phyloP scores from a whole-genome alignment of 2,888 invertebrate species.

The Drosophila nr. medialis region DNA sequence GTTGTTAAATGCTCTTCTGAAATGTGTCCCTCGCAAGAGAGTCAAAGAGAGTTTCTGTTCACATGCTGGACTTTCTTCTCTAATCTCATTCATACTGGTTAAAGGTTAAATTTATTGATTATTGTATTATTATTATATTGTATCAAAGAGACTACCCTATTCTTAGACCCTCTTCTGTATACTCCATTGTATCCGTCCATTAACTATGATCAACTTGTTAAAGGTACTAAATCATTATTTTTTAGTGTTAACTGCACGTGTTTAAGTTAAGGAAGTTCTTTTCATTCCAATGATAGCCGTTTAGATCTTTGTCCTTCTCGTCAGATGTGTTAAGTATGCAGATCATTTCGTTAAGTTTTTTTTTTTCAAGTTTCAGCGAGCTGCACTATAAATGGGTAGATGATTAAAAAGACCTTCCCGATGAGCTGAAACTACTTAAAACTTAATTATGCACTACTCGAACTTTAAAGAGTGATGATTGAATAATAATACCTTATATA shows the following conservation, averaged over 20 bases:
- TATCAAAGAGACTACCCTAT: neutral
- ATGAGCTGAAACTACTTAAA: slow-evolving; percentile 33
- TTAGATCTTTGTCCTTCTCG: slow-evolving; percentile 40
- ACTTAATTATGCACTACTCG: slow-evolving; percentile 64
- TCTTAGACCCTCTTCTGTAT: neutral
- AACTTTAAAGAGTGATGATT: slow-evolving; percentile 40
- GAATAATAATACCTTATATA: slow-evolving; percentile 22
- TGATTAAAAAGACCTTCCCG: slow-evolving; percentile 50
- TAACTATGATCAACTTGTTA: neutral
- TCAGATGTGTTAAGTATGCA: slow-evolving; percentile 51
- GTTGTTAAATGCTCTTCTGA: neutral
- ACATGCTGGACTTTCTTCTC: neutral
- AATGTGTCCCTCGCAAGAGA: neutral
- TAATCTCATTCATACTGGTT: neutral
- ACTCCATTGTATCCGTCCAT: neutral
- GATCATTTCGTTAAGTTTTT: slow-evolving; percentile 34
- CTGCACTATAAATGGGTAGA: slow-evolving; percentile 51
- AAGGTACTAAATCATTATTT: neutral
- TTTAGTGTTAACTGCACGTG: neutral
- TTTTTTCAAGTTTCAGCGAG: slow-evolving; percentile 11
- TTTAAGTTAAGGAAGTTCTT: slow-evolving; percentile 12
- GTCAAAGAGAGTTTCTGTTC: neutral
- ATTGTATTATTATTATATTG: neutral
- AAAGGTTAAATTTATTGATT: neutral
- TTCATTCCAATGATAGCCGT: neutral